Percentiles rank a stretch among this genome's conserved stretches.
phyloP scores from a whole-genome alignment of 2,113 vertebrate genomes.

The Neopipo cinnamomea region DNA sequence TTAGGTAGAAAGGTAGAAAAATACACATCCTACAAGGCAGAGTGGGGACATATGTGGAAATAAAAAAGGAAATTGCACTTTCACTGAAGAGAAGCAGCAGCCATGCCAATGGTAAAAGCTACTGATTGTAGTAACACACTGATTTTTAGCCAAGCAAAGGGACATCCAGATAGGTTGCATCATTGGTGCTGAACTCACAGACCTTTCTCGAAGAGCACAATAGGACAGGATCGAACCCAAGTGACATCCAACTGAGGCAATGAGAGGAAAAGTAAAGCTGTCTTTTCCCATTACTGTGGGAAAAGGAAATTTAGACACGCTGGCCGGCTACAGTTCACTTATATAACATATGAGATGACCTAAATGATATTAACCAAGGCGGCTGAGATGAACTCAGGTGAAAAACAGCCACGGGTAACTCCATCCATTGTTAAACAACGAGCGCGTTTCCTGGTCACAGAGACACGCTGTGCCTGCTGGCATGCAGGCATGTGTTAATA shows the following conservation, averaged over 20 bases:
- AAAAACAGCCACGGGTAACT: not conserved
- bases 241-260: not conserved
- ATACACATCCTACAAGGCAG: not conserved
- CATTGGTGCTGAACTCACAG: not conserved
- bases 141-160: not conserved
- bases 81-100: not conserved
- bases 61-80: not conserved
- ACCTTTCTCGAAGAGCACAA: not conserved
- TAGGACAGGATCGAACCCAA: not conserved
- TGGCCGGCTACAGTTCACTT: not conserved
- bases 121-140: not conserved
- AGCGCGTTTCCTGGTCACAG: slow-evolving; percentile 8
- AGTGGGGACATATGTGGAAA: not conserved
- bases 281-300: not conserved
- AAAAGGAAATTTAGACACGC: not conserved
- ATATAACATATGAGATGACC: not conserved
- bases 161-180: not conserved
- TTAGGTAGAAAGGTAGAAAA: not conserved
- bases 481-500: not conserved
- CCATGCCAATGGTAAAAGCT: not conserved
- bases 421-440: not conserved
- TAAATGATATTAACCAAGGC: not conserved
- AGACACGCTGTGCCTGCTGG: slow-evolving; percentile 27
- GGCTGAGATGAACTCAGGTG: not conserved
- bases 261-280: not conserved